Evolutionary conservation across 2,888 invertebrate species (phyloP), one percentile per base, ranked within the genome.

Genomic region (Drosophila barbarae): DNA sequence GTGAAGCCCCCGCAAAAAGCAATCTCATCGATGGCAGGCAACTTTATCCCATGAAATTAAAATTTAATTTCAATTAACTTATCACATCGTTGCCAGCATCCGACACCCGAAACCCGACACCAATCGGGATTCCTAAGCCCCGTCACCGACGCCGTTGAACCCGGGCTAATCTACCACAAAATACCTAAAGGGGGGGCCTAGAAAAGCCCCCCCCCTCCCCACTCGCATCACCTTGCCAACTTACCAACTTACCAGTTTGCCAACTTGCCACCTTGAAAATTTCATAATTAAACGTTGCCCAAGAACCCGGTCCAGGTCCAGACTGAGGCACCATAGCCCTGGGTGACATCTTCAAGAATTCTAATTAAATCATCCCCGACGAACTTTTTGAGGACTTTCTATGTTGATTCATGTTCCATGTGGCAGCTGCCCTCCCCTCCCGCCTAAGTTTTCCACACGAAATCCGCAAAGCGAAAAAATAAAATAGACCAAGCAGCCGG

Each of bases 341-440:
- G 53, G 38, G 65, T 47, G 72, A 72, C 72, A 79, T 85, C 84
- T 79, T 79, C 77, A 85, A 79, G 79, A 79, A 79, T 85, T 79
- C 79, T 83, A 79, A 79, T 79, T 79, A 79, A 79, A 79, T 79
- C 85, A 79, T 85, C 85, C 80, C 71, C 83, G 64, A 47, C 46
- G 69, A 79, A 85, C 70, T 79, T 79, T 79, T 83, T 65, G 71
- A 74, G 75, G 85, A 77, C 74, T 85, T 85, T 69, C 56, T 83
- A 67, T 79, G 78, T 85, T 79, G 79, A 79, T 79, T 79, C 79
- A 79, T 79, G 79, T 79, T 82, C 71, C 77, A 71, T 63, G 71
- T 61, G 74, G 79, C 78, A 84, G 85, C 78, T 78, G 78, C 85
- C 66, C 66, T 71, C 64, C 26, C 23, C 3, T 71, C 64, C 26